Base-by-base conservation (phyloP, 2,888 invertebrate genomes). In the Nomada ferruginata region DNA sequence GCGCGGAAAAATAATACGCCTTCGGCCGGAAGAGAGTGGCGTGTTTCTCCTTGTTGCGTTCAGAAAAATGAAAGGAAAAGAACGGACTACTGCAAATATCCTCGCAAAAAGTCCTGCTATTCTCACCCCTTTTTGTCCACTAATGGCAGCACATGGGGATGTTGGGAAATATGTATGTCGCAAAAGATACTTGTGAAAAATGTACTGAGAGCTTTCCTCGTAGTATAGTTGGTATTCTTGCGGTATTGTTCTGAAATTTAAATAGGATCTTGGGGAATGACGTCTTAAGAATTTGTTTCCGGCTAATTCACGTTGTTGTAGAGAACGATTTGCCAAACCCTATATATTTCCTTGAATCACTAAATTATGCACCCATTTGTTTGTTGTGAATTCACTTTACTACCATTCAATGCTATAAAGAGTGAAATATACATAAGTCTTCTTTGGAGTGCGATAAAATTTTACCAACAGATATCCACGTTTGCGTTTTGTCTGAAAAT, bases 1-100 rank as follows among this genome's bases (percentile, higher is more conserved):
- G 29, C 71, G 44, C 53, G 61, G 36, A 64, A 66, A 76, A 71
- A 76, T 59, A 64, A 72, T 57, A 64, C 72, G 76, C 76, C 76
- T 11, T 50, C 2, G 76, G 76, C 76, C 26, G 72, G 57, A 76
- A 59, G 61, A 57, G 72, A 72, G 36, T 23, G 23, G 13, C 53
- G n/a, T 23, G 23, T 42, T 63, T 18, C 36, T 63, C 63, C 20
- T 57, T 52, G 47, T 63, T 18, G 76, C 50, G 55, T 44, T 20
- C 7, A 18, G 18, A 50, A 63, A 71, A 70, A 47, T 15, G 26
- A 13, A 42, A n/a, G 23, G 13, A 15, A 63, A 44, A 55, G 63
- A 53, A n/a, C 29, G 2, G 20, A 3, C 23, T 47, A 55, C 13
- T 15, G 44, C 26, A 61, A 72, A 72, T 55, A 53, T 53, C 26